Conservation (phyloP, 2,113 vertebrate species). For the Asarcornis scutulata region DNA sequence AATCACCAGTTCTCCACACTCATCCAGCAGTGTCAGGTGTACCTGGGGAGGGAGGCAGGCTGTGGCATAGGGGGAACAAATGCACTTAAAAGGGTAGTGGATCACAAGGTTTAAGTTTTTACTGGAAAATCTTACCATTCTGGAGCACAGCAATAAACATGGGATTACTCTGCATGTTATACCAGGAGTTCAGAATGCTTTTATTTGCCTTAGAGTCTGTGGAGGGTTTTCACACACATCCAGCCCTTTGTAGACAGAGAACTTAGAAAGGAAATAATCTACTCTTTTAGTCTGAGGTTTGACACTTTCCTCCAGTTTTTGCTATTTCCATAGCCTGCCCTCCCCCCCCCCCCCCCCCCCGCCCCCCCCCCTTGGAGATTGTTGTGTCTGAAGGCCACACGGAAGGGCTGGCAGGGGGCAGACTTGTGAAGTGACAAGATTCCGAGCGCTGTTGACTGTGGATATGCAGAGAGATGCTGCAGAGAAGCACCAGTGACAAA, state of each 20-base stretch:
- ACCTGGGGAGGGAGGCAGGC: neutral
- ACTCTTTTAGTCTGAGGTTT: neutral
- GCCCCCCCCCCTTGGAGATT: neutral
- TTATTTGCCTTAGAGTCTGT: neutral
- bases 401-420: neutral
- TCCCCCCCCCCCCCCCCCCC: accelerated
- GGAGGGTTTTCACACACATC: neutral
- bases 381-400: accelerated
- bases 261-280: neutral
- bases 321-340: neutral
- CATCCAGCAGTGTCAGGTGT: neutral
- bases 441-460: neutral
- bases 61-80: neutral
- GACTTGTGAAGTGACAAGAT: neutral
- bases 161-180: neutral
- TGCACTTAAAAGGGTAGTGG: neutral
- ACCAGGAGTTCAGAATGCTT: neutral
- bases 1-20: neutral
- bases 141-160: accelerated
- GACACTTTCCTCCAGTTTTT: neutral
- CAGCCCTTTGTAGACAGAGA: neutral
- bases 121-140: neutral
- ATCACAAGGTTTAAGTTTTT: neutral
- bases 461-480: neutral
- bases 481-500: neutral